phyloP scores from a whole-genome alignment of 2,797 vertebrate genomes.

The Toxotes lorentzi region DNA sequence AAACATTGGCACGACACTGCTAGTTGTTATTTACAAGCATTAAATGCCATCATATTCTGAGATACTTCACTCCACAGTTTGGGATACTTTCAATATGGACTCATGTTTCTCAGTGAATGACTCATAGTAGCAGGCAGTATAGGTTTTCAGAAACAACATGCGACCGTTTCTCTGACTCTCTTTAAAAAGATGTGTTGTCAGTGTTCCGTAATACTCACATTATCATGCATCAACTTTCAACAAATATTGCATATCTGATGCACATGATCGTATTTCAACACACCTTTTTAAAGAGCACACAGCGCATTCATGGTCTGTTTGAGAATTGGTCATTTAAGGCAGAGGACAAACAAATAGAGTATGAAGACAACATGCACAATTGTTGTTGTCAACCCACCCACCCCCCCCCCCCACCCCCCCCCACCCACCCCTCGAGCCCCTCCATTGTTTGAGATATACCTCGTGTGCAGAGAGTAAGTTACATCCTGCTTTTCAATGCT shows the following conservation, averaged over 20 bases:
- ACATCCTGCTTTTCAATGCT: constrained; percentile 76
- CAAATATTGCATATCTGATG: constrained; percentile 44
- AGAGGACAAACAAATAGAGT: constrained; percentile 52
- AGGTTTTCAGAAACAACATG: constrained; percentile 67
- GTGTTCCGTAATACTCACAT: constrained; percentile 33
- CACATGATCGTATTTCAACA: constrained; percentile 48
- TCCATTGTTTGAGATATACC: constrained; percentile 76
- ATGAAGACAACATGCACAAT: constrained; percentile 81
- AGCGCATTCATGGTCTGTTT: constrained; percentile 33
- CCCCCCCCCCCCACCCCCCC: too few species aligned
- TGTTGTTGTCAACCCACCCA: constrained; percentile 65
- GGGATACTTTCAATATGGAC: constrained; percentile 1
- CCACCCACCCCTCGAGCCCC: not conserved
- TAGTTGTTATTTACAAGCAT: constrained; percentile 35
- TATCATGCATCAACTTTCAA: constrained; percentile 41
- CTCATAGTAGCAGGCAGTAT: constrained; percentile 15
- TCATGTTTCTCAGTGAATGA: not conserved
- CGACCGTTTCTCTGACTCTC: constrained; percentile 47
- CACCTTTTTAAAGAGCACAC: constrained; percentile 70
- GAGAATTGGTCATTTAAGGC: constrained; percentile 46
- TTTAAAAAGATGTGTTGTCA: constrained; percentile 68
- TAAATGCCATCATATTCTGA: constrained; percentile 12
- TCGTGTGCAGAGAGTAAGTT: constrained; percentile 72
- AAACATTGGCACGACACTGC: constrained; percentile 23
- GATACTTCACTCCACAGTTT: constrained; percentile 6